Conservation (phyloP, 2,113 vertebrate genomes). For the Triplophysa rosa region DNA sequence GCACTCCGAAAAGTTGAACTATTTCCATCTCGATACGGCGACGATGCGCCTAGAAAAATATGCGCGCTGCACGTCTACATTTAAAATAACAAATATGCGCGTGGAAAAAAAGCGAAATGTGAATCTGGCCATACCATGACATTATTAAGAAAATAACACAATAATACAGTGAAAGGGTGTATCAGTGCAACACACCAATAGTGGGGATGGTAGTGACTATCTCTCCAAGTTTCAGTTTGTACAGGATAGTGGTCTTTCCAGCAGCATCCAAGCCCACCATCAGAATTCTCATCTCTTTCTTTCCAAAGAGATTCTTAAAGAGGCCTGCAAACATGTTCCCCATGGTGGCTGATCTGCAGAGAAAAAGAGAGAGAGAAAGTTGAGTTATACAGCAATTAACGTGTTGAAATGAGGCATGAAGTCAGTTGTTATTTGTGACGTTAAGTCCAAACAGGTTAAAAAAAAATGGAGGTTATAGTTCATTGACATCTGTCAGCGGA, state of each 20-base stretch:
- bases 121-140: too few species aligned
- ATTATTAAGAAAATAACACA: neutral
- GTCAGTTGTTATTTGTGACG: too few species aligned
- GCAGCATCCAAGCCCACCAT: constrained; percentile 85
- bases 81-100: too few species aligned
- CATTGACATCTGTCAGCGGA: neutral
- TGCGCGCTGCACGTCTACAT: too few species aligned
- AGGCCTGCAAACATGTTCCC: constrained; percentile 73
- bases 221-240: constrained; percentile 85
- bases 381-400: neutral
- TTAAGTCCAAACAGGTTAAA: neutral
- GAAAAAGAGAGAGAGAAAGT: neutral
- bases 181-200: constrained; percentile 72
- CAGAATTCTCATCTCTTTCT: constrained; percentile 86
- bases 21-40: too few species aligned
- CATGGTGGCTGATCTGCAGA: constrained; percentile 71
- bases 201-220: constrained; percentile 84
- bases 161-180: neutral
- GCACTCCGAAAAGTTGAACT: too few species aligned
- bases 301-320: constrained; percentile 76
- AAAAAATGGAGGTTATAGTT: neutral
- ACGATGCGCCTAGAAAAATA: too few species aligned
- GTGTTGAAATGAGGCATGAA: too few species aligned
- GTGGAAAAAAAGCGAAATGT: too few species aligned
- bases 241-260: constrained; percentile 84